Percentiles rank a stretch among this genome's conserved stretches.
These are phyloP conservation scores for Trichonephila clavata DNA, from an alignment of 1,140 invertebrate species.

Conservation along the genomic window DNA sequence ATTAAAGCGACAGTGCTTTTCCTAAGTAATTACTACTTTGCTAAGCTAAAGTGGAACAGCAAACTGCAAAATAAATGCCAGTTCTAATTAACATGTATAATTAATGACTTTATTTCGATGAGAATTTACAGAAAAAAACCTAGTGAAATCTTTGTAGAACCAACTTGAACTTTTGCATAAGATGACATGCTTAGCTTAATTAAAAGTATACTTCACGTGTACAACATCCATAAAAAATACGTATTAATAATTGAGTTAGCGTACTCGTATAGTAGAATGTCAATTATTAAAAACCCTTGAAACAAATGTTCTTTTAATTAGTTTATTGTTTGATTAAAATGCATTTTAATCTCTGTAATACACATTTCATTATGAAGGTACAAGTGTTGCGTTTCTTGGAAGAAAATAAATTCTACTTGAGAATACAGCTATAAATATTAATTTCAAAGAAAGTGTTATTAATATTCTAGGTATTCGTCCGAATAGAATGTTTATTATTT, in stretches of 20 bases:
- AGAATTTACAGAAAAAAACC: neutral
- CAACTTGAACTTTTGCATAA: conserved; percentile 23
- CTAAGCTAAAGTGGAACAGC: neutral
- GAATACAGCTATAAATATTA: too few relatives aligned
- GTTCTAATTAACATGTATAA: conserved; percentile 39
- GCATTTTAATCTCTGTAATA: too few relatives aligned
- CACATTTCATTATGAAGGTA: too few relatives aligned
- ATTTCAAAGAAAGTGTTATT: too few relatives aligned
- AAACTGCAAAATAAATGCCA: conserved; percentile 5
- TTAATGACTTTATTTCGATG: conserved; percentile 32
- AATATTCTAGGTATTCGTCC: too few relatives aligned
- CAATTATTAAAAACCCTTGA: neutral
- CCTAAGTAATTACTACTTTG: neutral
- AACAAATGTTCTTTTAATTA: neutral
- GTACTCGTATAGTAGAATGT: neutral
- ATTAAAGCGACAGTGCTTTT: conserved; percentile 11
- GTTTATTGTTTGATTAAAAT: neutral
- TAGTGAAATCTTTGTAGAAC: neutral
- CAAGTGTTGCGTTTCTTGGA: too few relatives aligned
- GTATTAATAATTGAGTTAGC: neutral
- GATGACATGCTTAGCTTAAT: conserved; percentile 5
- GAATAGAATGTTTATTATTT: too few relatives aligned
- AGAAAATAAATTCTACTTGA: too few relatives aligned
- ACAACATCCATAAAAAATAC: neutral
- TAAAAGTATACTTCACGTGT: neutral